phyloP scores from a whole-genome alignment of 2,888 invertebrate genomes.

The Brachypalpus laphriformis region DNA sequence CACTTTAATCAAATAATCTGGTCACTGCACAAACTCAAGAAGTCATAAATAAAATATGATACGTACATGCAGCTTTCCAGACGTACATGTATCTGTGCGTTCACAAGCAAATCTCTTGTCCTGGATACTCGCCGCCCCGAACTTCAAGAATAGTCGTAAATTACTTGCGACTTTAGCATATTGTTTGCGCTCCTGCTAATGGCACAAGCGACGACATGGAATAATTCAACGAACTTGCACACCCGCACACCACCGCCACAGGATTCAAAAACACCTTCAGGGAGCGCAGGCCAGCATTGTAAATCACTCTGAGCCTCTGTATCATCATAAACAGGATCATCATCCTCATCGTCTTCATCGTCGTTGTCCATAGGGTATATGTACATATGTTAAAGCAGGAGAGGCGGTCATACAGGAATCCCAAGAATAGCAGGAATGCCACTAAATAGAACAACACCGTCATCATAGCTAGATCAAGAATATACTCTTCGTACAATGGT shows the following conservation, averaged over 20 bases:
- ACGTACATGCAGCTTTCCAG: constrained; percentile 38
- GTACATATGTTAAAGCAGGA: constrained; percentile 8
- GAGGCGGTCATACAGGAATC: background rate
- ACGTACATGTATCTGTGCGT: constrained; percentile 14
- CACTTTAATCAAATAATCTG: constrained; percentile 70
- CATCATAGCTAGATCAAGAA: constrained; percentile 10
- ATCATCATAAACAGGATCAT: constrained; percentile 59
- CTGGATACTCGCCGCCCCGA: background rate
- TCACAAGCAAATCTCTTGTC: constrained; percentile 26
- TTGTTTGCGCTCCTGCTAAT: constrained; percentile 67
- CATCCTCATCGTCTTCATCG: constrained; percentile 12
- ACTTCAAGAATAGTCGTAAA: constrained; percentile 42
- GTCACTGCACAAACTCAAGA: constrained; percentile 69
- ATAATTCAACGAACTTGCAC: constrained; percentile 53
- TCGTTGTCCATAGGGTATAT: background rate
- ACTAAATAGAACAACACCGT: constrained; percentile 3
- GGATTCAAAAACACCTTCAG: constrained; percentile 15
- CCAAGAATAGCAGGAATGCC: constrained; percentile 8
- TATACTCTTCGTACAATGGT: constrained; percentile 10
- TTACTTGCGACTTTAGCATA: constrained; percentile 67
- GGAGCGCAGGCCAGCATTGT: constrained; percentile 40
- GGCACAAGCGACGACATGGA: constrained; percentile 66
- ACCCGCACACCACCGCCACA: background rate
- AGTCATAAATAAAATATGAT: constrained; percentile 70
- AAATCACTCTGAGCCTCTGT: constrained; percentile 50